phyloP scores from a whole-genome alignment of 2,797 vertebrate species.

The Periparus ater region DNA sequence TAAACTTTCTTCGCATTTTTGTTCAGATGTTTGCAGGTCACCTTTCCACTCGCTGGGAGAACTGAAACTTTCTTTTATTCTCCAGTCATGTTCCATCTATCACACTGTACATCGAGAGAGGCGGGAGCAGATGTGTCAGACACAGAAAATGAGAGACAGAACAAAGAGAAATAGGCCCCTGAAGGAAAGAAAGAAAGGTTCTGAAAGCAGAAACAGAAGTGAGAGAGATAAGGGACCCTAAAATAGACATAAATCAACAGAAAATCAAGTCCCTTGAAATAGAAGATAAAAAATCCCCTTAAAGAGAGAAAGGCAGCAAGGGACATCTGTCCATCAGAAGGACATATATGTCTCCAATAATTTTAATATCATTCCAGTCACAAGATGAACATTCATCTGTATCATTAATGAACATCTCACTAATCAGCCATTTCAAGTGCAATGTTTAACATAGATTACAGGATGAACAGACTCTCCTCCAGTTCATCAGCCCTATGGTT shows the following conservation, averaged over 20 bases:
- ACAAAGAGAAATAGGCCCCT: conserved; percentile 60
- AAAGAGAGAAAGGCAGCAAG: not conserved
- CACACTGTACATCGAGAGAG: conserved; percentile 1
- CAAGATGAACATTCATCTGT: not conserved
- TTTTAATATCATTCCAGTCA: not conserved
- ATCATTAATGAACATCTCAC: not conserved
- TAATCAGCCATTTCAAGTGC: not conserved
- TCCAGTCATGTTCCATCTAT: conserved; percentile 48
- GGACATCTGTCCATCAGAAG: not conserved
- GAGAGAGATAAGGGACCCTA: conserved; percentile 25
- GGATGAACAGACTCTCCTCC: not conserved
- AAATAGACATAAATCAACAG: conserved; percentile 51
- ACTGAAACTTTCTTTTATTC: conserved; percentile 34
- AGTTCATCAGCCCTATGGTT: not conserved
- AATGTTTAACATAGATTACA: not conserved
- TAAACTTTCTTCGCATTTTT: not conserved
- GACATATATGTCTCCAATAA: not conserved
- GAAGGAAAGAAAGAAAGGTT: conserved; percentile 34
- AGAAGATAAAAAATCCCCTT: not conserved
- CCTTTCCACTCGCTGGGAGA: conserved; percentile 26
- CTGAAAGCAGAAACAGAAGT: conserved; percentile 39
- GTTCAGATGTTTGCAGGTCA: conserved; percentile 52
- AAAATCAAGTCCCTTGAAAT: not conserved
- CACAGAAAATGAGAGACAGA: conserved; percentile 54
- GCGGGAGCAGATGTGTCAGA: not conserved